Conservation (phyloP, 1,140 invertebrate species). For the Drosophila eugracilis region DNA sequence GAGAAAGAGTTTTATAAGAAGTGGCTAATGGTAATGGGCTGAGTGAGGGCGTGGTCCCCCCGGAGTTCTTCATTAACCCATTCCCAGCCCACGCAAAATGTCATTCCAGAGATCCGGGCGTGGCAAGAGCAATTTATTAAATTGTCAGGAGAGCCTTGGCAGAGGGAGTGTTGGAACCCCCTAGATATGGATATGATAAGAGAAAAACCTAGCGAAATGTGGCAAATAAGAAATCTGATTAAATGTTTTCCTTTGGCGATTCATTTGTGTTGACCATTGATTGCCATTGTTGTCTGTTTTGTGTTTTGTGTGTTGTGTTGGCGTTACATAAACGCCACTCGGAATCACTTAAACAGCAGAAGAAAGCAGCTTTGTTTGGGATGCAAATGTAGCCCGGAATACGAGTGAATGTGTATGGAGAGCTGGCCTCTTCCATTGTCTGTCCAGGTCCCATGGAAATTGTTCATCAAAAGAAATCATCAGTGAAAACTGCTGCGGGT, state of each 20-base stretch:
- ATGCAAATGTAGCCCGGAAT: slow-evolving; percentile 58
- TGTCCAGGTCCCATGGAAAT: slow-evolving; percentile 37
- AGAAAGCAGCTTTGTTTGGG: slow-evolving; percentile 50
- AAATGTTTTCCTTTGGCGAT: slow-evolving; percentile 37
- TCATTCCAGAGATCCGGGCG: slow-evolving; percentile 23
- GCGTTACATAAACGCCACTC: slow-evolving; percentile 32
- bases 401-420: slow-evolving; percentile 18
- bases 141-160: slow-evolving; percentile 28
- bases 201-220: slow-evolving; percentile 18
- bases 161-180: slow-evolving; percentile 10
- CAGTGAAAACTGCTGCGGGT: slow-evolving; percentile 23
- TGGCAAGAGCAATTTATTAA: slow-evolving; percentile 53
- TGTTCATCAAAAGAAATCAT: slow-evolving; percentile 74
- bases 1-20: slow-evolving; percentile 13
- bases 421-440: slow-evolving; percentile 57
- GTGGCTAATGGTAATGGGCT: slow-evolving; percentile 29
- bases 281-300: slow-evolving; percentile 31
- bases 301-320: slow-evolving; percentile 21
- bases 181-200: slow-evolving; percentile 24
- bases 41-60: slow-evolving; percentile 29
- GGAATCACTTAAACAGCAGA: slow-evolving; percentile 45
- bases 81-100: slow-evolving; percentile 43
- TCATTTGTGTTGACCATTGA: slow-evolving; percentile 42
- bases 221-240: slow-evolving; percentile 36
- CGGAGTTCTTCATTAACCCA: slow-evolving; percentile 43